Conservation (phyloP, 2,113 vertebrate species). For the Bubo blakistoni region DNA sequence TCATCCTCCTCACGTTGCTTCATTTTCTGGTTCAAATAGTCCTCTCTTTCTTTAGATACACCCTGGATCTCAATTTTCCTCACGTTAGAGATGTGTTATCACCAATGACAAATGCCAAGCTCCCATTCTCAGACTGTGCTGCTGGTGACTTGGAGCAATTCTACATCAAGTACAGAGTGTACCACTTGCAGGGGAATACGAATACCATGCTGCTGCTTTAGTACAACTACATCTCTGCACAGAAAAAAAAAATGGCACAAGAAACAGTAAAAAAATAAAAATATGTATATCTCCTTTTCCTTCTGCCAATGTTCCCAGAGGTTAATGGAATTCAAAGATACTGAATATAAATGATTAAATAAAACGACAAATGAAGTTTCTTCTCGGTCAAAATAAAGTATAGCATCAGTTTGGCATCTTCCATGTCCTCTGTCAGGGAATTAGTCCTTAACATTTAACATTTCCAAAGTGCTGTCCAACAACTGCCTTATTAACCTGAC, state of each 20-base stretch:
- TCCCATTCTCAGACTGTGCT: not conserved
- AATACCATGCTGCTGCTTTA: not conserved
- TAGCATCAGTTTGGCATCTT: not conserved
- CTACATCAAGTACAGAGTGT: not conserved
- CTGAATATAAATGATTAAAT: not conserved
- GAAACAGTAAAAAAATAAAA: not conserved
- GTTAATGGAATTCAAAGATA: not conserved
- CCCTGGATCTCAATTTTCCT: not conserved
- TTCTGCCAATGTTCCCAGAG: not conserved
- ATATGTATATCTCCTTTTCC: not conserved
- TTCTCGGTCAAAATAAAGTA: not conserved
- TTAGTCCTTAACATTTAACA: not conserved
- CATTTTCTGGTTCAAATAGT: slow-evolving; percentile 1
- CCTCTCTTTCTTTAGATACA: not conserved
- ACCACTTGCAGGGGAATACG: not conserved
- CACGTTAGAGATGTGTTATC: not conserved
- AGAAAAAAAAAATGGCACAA: not conserved
- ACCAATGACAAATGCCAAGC: not conserved
- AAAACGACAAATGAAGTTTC: not conserved
- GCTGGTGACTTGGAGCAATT: not conserved
- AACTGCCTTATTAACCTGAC: not conserved
- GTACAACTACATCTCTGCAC: not conserved
- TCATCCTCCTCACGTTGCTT: not conserved
- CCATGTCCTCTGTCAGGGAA: not conserved
- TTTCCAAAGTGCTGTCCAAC: not conserved